A percentile compares a stretch with the other conserved stretches of the same genome.
Evolutionary conservation across 2,888 invertebrate genomes (phyloP).

Genomic region (Argyra leucocephala): DNA sequence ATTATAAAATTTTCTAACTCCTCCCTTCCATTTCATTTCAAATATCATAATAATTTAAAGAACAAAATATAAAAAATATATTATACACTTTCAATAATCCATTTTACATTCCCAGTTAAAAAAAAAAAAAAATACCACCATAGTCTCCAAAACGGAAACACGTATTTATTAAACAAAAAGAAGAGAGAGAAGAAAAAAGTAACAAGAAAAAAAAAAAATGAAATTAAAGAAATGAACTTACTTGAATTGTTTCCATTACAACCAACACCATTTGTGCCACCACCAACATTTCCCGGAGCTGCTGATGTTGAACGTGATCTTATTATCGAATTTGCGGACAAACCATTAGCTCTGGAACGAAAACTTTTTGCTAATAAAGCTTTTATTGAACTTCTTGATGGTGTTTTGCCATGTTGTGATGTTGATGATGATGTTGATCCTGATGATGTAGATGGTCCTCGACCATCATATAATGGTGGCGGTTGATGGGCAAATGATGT

Average conservation of each 20-base stretch:
- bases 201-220: too few species aligned
- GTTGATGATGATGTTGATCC: slow-evolving; percentile 18
- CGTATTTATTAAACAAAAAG: too few species aligned
- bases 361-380: slow-evolving; percentile 23
- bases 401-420: slow-evolving; percentile 14
- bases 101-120: too few species aligned
- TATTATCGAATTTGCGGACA: slow-evolving; percentile 12
- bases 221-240: not conserved
- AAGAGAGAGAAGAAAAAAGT: too few species aligned
- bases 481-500: slow-evolving; percentile 4
- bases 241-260: not conserved
- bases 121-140: too few species aligned
- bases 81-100: too few species aligned
- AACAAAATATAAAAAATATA: too few species aligned
- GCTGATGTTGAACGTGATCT: slow-evolving; percentile 11
- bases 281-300: slow-evolving; percentile 2
- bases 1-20: too few species aligned
- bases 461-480: slow-evolving; percentile 5
- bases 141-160: too few species aligned
- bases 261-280: not conserved
- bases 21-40: too few species aligned
- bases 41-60: too few species aligned
- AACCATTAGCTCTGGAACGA: slow-evolving; percentile 12
- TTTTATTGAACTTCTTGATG: slow-evolving; percentile 28
- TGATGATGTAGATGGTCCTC: not conserved